Conservation (phyloP, 2,888 invertebrate species). For the Rhagonycha lutea region DNA sequence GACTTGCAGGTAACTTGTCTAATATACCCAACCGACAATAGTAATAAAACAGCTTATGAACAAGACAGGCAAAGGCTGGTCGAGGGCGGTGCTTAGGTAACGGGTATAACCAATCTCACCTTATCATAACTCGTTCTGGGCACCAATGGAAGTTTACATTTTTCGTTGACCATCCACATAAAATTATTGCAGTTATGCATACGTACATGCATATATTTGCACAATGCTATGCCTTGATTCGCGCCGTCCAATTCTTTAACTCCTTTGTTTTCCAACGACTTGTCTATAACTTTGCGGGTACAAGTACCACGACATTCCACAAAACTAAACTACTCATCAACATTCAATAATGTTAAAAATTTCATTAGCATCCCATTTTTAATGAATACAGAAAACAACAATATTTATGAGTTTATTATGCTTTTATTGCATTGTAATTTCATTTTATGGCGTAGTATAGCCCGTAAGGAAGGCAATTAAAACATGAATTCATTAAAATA, state of each 20-base stretch:
- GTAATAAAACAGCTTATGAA: constrained; percentile 56
- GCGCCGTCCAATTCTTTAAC: constrained; percentile 14
- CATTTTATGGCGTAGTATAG: constrained; percentile 32
- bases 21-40: constrained; percentile 42
- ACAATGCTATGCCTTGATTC: constrained; percentile 17
- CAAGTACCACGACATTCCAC: constrained; percentile 14
- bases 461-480: constrained; percentile 28
- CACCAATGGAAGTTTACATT: constrained; percentile 53
- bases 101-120: constrained; percentile 56
- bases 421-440: constrained; percentile 34
- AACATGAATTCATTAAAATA: constrained; percentile 17
- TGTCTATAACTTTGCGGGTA: constrained; percentile 6
- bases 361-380: background rate
- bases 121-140: constrained; percentile 55
- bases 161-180: constrained; percentile 55
- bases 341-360: constrained; percentile 16
- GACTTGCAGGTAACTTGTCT: constrained; percentile 38
- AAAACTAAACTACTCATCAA: constrained; percentile 18
- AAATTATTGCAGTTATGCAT: constrained; percentile 47
- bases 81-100: constrained; percentile 51
- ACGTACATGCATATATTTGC: constrained; percentile 40
- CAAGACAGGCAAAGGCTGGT: constrained; percentile 50
- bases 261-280: constrained; percentile 17
- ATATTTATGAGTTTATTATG: constrained; percentile 37
- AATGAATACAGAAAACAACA: constrained; percentile 2